Base-by-base conservation (phyloP, 2,113 vertebrate genomes). In the Catharus bicknelli region DNA sequence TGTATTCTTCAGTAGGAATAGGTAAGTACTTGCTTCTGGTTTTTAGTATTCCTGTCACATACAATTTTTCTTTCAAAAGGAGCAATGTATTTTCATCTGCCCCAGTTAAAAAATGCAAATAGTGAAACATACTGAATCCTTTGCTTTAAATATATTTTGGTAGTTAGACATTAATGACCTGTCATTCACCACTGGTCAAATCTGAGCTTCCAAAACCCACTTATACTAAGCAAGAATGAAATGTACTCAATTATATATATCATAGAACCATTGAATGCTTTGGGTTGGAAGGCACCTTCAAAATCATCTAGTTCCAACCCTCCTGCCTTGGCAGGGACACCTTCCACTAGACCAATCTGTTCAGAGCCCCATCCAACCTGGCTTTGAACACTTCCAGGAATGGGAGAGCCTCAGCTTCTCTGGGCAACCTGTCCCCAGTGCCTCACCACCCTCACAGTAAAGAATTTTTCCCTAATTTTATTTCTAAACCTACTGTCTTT, bases 21-120 rank as follows among this genome's bases (percentile, higher is more conserved):
- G 29, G 18, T 48, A 92, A 93, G 57, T 70, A 78, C 21, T 86
- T 88, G 32, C 50, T 83, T 80, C 20, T 47, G 43, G 2, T 3
- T 93, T 84, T 94, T 36, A 92, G 32, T 67, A 90, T 75, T 95
- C 53, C 57, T 90, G 48, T 81, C 91, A 92, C 1, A 4, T 66
- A 53, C 14, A 38, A 34, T 17, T 95, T 77, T 93, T 74, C 43
- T 81, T 78, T 81, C 77, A 67, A 55, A 70, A 51, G 10, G 10
- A 95, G 43, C 5, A 13, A 36, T 6, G 5, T 43, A 55, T 81
- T 88, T 86, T 67, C 55, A 80, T 66, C 67, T 92, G 72, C 47
- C 51, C 80, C 76, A 88, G 29, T 94, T 92, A 63, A 73, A 87
- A 50, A 4, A 58, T 19, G 32, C 47, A 88, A 83, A 80, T 34